Evolutionary conservation across 2,888 invertebrate genomes (phyloP).

Genomic region (Lasioglossum morio): DNA sequence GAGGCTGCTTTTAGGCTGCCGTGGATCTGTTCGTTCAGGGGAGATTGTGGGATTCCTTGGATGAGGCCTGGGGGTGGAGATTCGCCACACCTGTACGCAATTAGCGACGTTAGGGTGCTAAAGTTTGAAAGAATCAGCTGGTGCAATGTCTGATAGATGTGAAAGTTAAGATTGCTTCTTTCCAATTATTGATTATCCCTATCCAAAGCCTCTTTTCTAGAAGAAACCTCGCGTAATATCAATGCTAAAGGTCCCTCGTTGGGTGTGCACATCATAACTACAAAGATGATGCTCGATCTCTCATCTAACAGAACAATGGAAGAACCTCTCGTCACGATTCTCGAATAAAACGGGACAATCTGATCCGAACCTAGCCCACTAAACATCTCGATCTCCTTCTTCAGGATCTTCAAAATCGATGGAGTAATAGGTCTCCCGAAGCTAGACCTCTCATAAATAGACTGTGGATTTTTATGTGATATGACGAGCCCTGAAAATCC

Average conservation of each 20-base stretch:
- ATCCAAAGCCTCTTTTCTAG: not conserved
- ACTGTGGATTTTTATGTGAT: not conserved
- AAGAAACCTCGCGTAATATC: not conserved
- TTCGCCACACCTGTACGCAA: not conserved
- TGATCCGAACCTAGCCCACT: not conserved
- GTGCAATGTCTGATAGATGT: not conserved
- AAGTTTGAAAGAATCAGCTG: not conserved
- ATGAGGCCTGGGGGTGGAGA: not conserved
- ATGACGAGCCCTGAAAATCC: no score
- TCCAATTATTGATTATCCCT: not conserved
- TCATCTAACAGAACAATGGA: conserved; percentile 5
- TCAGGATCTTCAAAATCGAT: not conserved
- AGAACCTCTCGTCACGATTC: not conserved
- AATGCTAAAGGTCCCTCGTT: not conserved
- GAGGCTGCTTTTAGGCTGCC: not conserved
- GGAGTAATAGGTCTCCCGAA: not conserved
- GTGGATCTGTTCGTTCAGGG: not conserved
- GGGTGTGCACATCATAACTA: not conserved
- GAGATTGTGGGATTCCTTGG: not conserved
- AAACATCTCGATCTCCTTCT: not conserved
- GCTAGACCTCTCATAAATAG: not conserved
- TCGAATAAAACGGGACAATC: not conserved
- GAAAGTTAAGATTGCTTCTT: not conserved
- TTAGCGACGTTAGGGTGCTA: not conserved
- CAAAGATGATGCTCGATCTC: not conserved